Percentiles rank a stretch among this genome's conserved stretches.
Evolutionary conservation across 1,140 invertebrate genomes (phyloP).

Genomic region (Bombus superbus): DNA sequence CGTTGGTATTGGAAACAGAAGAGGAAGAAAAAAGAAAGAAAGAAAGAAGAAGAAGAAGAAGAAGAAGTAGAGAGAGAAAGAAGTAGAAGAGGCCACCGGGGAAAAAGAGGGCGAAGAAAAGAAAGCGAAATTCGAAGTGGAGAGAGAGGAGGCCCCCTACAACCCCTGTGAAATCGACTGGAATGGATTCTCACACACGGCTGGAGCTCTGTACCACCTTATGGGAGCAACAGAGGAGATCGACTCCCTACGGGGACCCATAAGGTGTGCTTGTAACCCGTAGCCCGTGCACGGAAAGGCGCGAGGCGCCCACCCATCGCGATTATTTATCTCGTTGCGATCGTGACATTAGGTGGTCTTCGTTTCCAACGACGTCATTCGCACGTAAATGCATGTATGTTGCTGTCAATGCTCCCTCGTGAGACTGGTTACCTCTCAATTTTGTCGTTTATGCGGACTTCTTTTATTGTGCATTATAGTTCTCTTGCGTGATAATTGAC

Average conservation of each 20-base stretch:
- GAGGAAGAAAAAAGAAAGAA: conserved; percentile 3
- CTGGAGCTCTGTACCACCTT: conserved; percentile 79
- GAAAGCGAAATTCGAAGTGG: neutral
- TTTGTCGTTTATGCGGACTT: neutral
- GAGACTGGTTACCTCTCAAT: neutral
- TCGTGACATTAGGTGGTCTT: conserved; percentile 73
- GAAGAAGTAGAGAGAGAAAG: neutral
- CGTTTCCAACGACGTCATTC: neutral
- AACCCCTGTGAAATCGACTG: conserved; percentile 78
- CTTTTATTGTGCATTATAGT: neutral
- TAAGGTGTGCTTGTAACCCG: conserved; percentile 63
- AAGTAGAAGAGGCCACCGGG: neutral
- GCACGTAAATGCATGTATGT: neutral
- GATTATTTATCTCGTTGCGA: conserved; percentile 76
- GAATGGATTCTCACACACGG: conserved; percentile 81
- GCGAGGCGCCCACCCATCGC: conserved; percentile 74
- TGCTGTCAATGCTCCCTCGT: neutral
- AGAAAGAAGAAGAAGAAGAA: neutral
- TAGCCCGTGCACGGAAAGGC: conserved; percentile 41
- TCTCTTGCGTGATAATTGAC: too few species aligned
- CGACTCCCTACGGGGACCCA: conserved; percentile 65
- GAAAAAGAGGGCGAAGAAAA: neutral
- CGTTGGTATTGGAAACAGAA: neutral
- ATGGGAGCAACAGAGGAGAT: conserved; percentile 58
- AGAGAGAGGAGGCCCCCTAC: conserved; percentile 65